Percentiles rank a stretch among this genome's conserved stretches.
Evolutionary conservation across 2,888 invertebrate genomes (phyloP).

Genomic region (Steromphala cineraria): DNA sequence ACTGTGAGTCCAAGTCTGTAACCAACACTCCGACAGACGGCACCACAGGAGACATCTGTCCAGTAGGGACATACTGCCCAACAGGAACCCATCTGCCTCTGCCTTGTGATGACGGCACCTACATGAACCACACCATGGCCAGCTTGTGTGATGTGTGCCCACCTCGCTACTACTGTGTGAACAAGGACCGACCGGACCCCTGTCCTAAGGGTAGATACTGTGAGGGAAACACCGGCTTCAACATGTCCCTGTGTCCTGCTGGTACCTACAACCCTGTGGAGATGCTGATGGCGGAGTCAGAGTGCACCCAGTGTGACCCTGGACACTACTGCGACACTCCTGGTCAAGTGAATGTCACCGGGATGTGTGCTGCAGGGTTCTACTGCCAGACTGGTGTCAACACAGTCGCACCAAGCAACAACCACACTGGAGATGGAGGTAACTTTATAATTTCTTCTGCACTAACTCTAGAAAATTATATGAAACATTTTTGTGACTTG

Average conservation of each 20-base stretch:
- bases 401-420: slow-evolving; percentile 60
- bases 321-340: slow-evolving; percentile 62
- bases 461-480: too few relatives aligned
- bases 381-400: slow-evolving; percentile 66
- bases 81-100: slow-evolving; percentile 54
- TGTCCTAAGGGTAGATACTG: slow-evolving; percentile 70
- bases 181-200: slow-evolving; percentile 64
- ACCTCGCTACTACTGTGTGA: slow-evolving; percentile 70
- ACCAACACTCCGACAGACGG: slow-evolving; percentile 67
- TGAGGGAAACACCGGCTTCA: slow-evolving; percentile 67
- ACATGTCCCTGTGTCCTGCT: slow-evolving; percentile 64
- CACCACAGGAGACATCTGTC: slow-evolving; percentile 68
- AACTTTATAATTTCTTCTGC: too few relatives aligned
- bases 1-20: slow-evolving; percentile 61
- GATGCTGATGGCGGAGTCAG: slow-evolving; percentile 47
- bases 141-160: slow-evolving; percentile 67
- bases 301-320: slow-evolving; percentile 64
- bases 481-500: too few relatives aligned
- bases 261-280: slow-evolving; percentile 68
- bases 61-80: slow-evolving; percentile 65
- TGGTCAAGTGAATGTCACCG: slow-evolving; percentile 53
- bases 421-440: slow-evolving; percentile 72
- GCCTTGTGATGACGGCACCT: slow-evolving; percentile 70
- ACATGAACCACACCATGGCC: slow-evolving; percentile 71
- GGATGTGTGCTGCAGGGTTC: slow-evolving; percentile 60